A percentile compares a stretch with the other conserved stretches of the same genome.
These are phyloP conservation scores for Tapirus terrestris DNA, from an alignment of 2,113 vertebrate genomes.

Conservation along the genomic window DNA sequence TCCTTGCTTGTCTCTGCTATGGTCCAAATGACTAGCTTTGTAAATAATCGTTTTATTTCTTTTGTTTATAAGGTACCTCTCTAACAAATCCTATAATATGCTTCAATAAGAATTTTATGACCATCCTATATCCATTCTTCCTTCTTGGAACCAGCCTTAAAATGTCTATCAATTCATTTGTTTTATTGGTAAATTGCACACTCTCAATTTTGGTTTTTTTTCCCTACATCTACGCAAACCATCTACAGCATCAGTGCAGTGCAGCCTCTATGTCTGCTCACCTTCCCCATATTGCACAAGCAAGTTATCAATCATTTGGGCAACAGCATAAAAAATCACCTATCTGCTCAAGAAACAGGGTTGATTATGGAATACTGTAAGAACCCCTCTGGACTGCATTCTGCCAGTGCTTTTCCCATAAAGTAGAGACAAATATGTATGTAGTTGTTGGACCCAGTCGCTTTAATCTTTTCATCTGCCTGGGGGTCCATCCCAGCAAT, in stretches of 20 bases:
- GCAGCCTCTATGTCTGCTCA: neutral
- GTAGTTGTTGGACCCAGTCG: neutral
- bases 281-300: neutral
- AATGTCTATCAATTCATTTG: constrained; percentile 44
- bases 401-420: neutral
- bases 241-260: neutral
- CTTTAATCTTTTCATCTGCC: neutral
- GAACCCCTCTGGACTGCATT: neutral
- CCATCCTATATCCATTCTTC: neutral
- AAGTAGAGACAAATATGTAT: neutral
- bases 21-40: neutral
- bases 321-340: neutral
- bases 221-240: constrained; percentile 34
- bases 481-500: neutral
- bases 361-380: neutral
- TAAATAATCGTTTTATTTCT: constrained; percentile 50
- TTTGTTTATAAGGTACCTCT: constrained; percentile 49
- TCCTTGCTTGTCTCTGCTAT: constrained; percentile 17
- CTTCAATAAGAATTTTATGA: constrained; percentile 50
- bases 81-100: constrained; percentile 15
- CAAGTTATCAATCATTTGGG: constrained; percentile 30
- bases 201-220: neutral
- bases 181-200: constrained; percentile 50
- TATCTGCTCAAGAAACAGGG: neutral
- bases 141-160: constrained; percentile 53